Base-by-base conservation (phyloP, 2,113 vertebrate genomes). In the Thryonomys swinderianus region DNA sequence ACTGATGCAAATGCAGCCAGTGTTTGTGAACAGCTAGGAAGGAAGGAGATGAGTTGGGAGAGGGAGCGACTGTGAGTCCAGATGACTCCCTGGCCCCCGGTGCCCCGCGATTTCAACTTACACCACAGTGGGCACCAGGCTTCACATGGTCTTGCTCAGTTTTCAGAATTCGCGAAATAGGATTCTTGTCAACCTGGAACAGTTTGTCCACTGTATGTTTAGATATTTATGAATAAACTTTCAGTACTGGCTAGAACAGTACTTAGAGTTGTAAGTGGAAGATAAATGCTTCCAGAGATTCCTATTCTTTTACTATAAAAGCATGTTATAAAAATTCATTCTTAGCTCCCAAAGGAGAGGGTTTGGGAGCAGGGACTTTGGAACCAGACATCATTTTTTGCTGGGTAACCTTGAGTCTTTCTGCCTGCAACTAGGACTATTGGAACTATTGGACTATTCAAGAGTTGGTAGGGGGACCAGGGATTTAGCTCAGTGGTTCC, bases 171-270 rank as follows among this genome's bases (percentile, higher is more conserved):
- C 92, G 17, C 84, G 62, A 82, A 94, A 57, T 25, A 40, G 55
- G 16, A 85, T n/a, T 45, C 78, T 30, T 53, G 71, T 53, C 40
- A 48, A 27, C 23, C 48, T 84, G 55, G 61, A 90, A 67, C 88
- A 69, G 40, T 57, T 71, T 83, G 5, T 55, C n/a, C 5, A 12
- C 69, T 91, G 66, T 61, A 57, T 69, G 21, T 85, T 92, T 61
- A 88, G 69, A n/a, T 95, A 84, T 84, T 93, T 84, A 88, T 71
- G 64, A 91, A 80, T 71, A 30, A 66, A 61, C 62, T 85, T 86
- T 93, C 64, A 81, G 1, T 61, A 25, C 67, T 7, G 53, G 73
- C 21, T 71, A 80, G 67, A 69, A 61, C 12, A 59, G 13, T 76
- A 21, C 84, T 81, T 69, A 64, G 55, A 48, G 14, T 74, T 78